These are phyloP conservation scores for Clytia hemisphaerica DNA, from an alignment of 30 jellyfish, hydroid and myxozoan genomes.

Conservation along the genomic window DNA sequence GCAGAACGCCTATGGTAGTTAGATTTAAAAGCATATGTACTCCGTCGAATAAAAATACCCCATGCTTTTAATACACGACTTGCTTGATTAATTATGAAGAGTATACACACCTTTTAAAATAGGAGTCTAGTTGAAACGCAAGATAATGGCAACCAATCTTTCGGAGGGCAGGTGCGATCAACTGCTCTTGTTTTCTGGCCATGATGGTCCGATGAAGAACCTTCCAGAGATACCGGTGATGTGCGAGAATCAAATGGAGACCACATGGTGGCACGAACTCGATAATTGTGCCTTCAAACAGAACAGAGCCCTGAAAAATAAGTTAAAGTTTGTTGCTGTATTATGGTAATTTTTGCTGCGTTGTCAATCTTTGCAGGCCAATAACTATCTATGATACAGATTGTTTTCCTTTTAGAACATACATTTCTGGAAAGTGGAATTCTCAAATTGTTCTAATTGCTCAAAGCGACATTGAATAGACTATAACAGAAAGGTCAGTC, in stretches of 20 bases:
- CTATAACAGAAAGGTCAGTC: too few relatives aligned
- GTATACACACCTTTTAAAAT: not conserved
- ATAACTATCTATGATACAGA: too few relatives aligned
- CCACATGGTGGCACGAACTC: constrained; percentile 21
- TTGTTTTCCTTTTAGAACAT: too few relatives aligned
- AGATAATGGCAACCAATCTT: not conserved
- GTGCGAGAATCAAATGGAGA: constrained; percentile 5
- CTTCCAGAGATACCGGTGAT: constrained; percentile 13
- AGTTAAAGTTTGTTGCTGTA: not conserved
- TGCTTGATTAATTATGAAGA: not conserved
- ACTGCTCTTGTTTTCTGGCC: not conserved
- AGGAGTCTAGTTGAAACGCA: constrained; percentile 13
- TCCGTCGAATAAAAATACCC: too few relatives aligned
- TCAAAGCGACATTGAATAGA: too few relatives aligned
- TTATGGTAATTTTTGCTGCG: not conserved
- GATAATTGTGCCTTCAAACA: not conserved
- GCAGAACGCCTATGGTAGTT: too few relatives aligned
- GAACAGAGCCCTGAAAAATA: not conserved
- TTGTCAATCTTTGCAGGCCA: too few relatives aligned
- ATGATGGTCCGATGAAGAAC: not conserved
- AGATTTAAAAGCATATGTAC: too few relatives aligned
- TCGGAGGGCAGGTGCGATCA: not conserved
- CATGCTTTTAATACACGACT: too few relatives aligned
- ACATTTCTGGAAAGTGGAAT: too few relatives aligned
- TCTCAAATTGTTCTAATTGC: too few relatives aligned